Evolutionary conservation across 2,113 vertebrate genomes (phyloP).

Genomic region (Mesitornis unicolor): DNA sequence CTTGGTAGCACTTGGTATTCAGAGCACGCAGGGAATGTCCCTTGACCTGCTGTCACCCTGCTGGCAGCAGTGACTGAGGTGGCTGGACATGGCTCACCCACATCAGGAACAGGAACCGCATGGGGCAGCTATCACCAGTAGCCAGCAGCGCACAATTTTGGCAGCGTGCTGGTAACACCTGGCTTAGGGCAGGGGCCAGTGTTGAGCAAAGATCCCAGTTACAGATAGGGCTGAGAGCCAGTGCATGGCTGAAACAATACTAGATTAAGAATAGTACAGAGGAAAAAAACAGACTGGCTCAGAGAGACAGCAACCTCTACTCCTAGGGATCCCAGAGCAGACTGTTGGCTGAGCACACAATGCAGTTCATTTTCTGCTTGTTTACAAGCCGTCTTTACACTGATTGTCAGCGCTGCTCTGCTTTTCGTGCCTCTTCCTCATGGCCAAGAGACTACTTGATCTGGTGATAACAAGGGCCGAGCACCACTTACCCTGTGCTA

Average conservation of each 20-base stretch:
- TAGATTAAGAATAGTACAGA: neutral
- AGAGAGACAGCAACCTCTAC: neutral
- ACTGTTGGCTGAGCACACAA: neutral
- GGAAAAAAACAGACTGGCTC: neutral
- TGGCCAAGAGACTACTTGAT: neutral
- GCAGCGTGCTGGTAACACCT: neutral
- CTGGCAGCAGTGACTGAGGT: neutral
- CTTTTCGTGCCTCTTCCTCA: neutral
- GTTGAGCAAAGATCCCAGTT: neutral
- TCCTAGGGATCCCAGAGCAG: neutral
- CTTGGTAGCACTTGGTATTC: neutral
- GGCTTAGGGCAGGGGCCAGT: neutral
- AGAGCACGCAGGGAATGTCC: neutral
- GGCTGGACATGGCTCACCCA: neutral
- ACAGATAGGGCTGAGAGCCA: neutral
- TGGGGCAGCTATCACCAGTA: neutral
- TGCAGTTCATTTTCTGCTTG: neutral
- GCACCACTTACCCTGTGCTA: fast-evolving
- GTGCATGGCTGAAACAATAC: neutral
- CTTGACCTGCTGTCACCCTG: neutral
- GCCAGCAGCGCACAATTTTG: neutral
- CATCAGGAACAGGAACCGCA: neutral
- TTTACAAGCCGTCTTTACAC: neutral
- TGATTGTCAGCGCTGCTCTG: neutral
- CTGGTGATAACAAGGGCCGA: neutral